A percentile compares a stretch with the other conserved stretches of the same genome.
phyloP scores from a whole-genome alignment of 2,888 invertebrate genomes.

The Scotopteryx bipunctaria region DNA sequence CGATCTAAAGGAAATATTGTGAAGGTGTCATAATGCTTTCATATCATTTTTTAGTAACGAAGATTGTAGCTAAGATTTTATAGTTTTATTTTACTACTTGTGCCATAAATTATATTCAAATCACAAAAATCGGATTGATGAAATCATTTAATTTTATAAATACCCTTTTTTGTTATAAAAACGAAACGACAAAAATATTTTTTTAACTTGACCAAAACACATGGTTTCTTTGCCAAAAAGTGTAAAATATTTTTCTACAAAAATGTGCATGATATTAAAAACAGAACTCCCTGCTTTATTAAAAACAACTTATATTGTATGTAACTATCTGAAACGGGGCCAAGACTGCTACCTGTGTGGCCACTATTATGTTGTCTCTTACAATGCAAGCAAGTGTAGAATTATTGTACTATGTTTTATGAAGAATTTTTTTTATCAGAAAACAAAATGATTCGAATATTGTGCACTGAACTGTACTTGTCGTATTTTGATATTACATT shows the following conservation, averaged over 20 bases:
- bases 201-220: slow-evolving; percentile 27
- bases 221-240: slow-evolving; percentile 23
- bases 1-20: not conserved
- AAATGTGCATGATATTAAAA: slow-evolving; percentile 16
- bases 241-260: slow-evolving; percentile 35
- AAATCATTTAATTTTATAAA: slow-evolving; percentile 7
- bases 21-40: too few species aligned
- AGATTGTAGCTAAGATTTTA: slow-evolving; percentile 31
- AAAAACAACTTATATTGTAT: not conserved
- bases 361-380: not conserved
- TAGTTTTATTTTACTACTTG: slow-evolving; percentile 24
- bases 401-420: not conserved
- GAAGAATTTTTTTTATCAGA: slow-evolving; percentile 7
- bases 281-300: slow-evolving; percentile 20
- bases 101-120: slow-evolving; percentile 34
- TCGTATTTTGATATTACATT: slow-evolving; percentile 32
- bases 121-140: slow-evolving; percentile 5
- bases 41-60: too few species aligned
- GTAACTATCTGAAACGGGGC: slow-evolving; percentile 14
- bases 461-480: slow-evolving; percentile 24
- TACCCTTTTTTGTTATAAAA: slow-evolving; percentile 12
- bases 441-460: slow-evolving; percentile 1
- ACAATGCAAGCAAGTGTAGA: slow-evolving; percentile 13
- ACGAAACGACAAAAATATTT: slow-evolving; percentile 21
- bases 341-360: slow-evolving; percentile 8